Evolutionary conservation across 2,113 vertebrate species (phyloP), one percentile per base, ranked within the genome.

Genomic region (Holacanthus passer): DNA sequence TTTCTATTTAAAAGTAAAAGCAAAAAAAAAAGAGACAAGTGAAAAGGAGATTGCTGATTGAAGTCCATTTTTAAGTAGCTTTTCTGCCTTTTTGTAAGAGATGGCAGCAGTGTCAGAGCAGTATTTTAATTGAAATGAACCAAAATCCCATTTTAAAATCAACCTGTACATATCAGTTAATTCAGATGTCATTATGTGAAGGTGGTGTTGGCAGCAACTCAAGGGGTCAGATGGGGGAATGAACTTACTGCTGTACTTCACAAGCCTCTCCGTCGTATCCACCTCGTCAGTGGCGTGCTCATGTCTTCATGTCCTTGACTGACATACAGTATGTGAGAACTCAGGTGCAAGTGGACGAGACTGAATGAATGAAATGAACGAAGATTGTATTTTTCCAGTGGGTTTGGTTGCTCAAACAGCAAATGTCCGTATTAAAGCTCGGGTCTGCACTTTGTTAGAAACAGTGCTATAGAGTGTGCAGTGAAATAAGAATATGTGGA

Each of bases 1-100:
- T 90, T 92, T 94, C 78, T 94, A 93, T 93, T 92, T 91, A 91
- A 93, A 91, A 75, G 71, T 70, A 66, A 88, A 90, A 76, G 32
- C 39, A 83, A 67, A 74, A 64, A 82, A 81, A 58, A 58, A 22
- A 29, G 22, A 11, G 14, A 50, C 16, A 43, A 71, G 74, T 79
- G 29, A 45, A 63, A 47, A 87, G 35, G 53, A 69, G 22, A 81
- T 69, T 47, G 31, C 52, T 63, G 70, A 86, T 88, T 74, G 50
- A 73, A 81, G 31, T 72, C 67, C 22, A 82, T 87, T 92, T 91
- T 91, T 82, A 91, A 88, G 80, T 88, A 78, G 77, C 65, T 90
- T 92, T 89, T 87, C 74, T 90, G 83, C 78, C 79, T 88, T 91
- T 93, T 90, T 91, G 68, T 89, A 89, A 64, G 35, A 78, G 73